Evolutionary conservation across 2,113 vertebrate genomes (phyloP), one percentile per base, ranked within the genome.

Genomic region (Agapornis roseicollis): DNA sequence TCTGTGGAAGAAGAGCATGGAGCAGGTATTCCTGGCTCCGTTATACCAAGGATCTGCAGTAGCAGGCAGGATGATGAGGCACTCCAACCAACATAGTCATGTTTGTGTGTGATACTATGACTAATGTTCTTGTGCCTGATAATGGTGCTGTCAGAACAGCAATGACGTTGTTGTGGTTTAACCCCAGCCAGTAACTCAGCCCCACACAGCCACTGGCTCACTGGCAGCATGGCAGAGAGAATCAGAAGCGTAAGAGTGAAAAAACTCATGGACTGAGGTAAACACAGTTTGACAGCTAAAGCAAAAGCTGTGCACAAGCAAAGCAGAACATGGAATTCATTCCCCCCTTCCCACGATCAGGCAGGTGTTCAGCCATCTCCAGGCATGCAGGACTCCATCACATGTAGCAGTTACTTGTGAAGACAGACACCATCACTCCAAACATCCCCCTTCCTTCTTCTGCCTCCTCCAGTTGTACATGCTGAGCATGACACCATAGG

Each of bases 161-260:
- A 41, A 2, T 1, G 14, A 27, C 1, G 0, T 5, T 55, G 37
- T 23, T 42, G 39, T 73, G 52, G n/a, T 16, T 53, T 35, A 33
- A 47, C 52, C n/a, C n/a, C 22, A 7, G 6, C 18, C 29, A n/a
- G 46, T 8, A 39, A 2, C 18, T n/a, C n/a, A 61, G 82, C n/a
- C 46, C 53, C 41, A 6, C 68, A 17, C 46, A 69, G 61, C 41
- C 46, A 11, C 46, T 52, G 70, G 7, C 37, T 41, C 44, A 19
- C n/a, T 56, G 53, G 11, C 18, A 33, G 53, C 31, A 33, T 56
- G 53, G 18, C 7, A 7, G 53, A 33, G 53, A 33, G 53, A 56
- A 56, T 56, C 53, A 56, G 31, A 56, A 20, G 31, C 18, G 53
- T 56, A 56, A 33, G 20, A 56, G 53, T 20, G 53, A 56, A 18